Evolutionary conservation across 37 sponge, comb jelly and placozoan genomes (phyloP), one percentile per base, ranked within the genome.

Genomic region (Chondrilla cf. caribensis): DNA sequence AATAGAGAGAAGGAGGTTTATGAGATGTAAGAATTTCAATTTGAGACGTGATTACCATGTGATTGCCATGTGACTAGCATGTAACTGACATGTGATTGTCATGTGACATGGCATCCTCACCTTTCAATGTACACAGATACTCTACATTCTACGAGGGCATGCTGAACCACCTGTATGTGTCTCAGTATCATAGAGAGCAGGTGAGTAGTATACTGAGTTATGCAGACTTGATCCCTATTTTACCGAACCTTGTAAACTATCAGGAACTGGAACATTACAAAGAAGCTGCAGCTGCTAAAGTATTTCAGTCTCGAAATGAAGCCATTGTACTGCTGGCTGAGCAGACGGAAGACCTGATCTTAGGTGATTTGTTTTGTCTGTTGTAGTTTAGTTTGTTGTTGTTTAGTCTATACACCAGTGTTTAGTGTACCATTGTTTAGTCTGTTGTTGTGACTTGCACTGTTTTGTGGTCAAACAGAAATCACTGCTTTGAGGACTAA

Each of bases 1-100:
- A 82, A 76, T 31, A 87, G 92, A 79, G 92, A 92, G 83, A 87
- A 81, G 72, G 92, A 92, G 39, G 66, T 60, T 55, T 92, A 86
- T 43, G 83, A 87, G 39, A 59, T 87, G 92, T 92, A 70, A 70
- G 87, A 21, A 28, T 19, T 55, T 19, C 5, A 29, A 28, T 29
- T 62, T 29, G 29, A 19, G 15, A 6, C 5, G 64, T 62, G 15
- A 19, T 6, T 62, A n/a, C 29, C 51, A 11, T 47, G 11, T 47
- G 51, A 14, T 47, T 47, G 51, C 11, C 51, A 47, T 47, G 51
- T 47, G 11, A 47, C 51, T 47, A 47, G 11, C 51, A 47, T 47
- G 51, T 47, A 11, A 47, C 11, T 47, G 6, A 14, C 11, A 47
- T 47, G 51, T 47, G 11, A 14, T 47, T 47, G 51, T 47, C 51